Evolutionary conservation across 2,888 invertebrate species (phyloP).

Genomic region (Globia sparganii): DNA sequence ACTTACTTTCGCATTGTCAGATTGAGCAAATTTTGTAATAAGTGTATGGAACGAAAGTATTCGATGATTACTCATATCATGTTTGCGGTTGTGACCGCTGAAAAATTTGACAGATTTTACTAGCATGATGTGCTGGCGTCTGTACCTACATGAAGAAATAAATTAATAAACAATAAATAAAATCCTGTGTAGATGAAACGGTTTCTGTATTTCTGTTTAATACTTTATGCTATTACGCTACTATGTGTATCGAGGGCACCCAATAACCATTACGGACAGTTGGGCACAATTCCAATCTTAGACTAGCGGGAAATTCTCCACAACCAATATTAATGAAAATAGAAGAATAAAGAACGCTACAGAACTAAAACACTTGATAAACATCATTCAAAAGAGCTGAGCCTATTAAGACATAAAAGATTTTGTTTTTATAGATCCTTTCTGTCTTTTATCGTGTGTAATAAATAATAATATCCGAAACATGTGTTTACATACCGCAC

Average conservation of each 20-base stretch:
- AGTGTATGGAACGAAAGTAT: neutral
- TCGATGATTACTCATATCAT: neutral
- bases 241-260: neutral
- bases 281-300: conserved; percentile 7
- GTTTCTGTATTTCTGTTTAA: neutral
- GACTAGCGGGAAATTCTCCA: neutral
- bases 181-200: too few relatives aligned
- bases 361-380: conserved; percentile 18
- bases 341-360: neutral
- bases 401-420: conserved; percentile 28
- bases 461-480: conserved; percentile 60
- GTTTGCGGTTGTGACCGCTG: neutral
- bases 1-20: too few relatives aligned
- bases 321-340: neutral
- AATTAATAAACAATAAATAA: too few relatives aligned
- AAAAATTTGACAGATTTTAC: too few relatives aligned
- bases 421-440: conserved; percentile 48
- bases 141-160: too few relatives aligned
- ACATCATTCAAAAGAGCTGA: conserved; percentile 11
- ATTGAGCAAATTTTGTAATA: too few relatives aligned
- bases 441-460: conserved; percentile 47
- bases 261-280: conserved; percentile 1
- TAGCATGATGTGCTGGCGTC: too few relatives aligned
- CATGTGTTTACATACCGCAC: conserved; percentile 51
- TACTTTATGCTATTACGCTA: neutral